Percentiles rank a stretch among this genome's conserved stretches.
phyloP scores from a whole-genome alignment of 2,888 invertebrate species.

The Drosophila siamana region DNA sequence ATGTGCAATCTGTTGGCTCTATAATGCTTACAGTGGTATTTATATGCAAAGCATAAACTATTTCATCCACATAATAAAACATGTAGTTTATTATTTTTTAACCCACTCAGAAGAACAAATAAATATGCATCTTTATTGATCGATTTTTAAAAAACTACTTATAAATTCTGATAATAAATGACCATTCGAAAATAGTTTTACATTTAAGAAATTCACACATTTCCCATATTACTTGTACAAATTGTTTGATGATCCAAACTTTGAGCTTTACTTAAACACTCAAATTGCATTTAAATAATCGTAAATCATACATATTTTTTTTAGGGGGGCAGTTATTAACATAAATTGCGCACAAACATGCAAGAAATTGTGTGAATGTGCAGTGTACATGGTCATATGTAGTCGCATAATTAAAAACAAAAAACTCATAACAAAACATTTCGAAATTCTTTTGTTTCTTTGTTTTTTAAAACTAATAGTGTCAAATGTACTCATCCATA shows the following conservation, averaged over 20 bases:
- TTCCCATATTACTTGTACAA: constrained; percentile 48
- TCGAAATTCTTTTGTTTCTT: constrained; percentile 43
- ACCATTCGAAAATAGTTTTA: constrained; percentile 50
- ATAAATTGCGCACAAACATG: constrained; percentile 38
- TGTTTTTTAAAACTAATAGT: constrained; percentile 66
- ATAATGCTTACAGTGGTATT: background rate
- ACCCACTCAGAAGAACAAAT: constrained; percentile 84
- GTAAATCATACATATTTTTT: constrained; percentile 49
- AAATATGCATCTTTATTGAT: constrained; percentile 77
- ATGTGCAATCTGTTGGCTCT: constrained; percentile 18
- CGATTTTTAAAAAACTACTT: constrained; percentile 71
- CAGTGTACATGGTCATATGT: constrained; percentile 19
- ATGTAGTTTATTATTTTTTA: constrained; percentile 46
- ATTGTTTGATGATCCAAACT: constrained; percentile 56
- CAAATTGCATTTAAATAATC: constrained; percentile 61
- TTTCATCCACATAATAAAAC: background rate
- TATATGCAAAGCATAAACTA: too few relatives aligned
- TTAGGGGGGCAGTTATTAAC: constrained; percentile 60
- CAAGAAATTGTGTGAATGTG: constrained; percentile 31
- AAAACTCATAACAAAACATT: constrained; percentile 57
- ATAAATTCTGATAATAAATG: constrained; percentile 65
- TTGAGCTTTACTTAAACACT: constrained; percentile 65
- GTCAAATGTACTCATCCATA: constrained; percentile 61
- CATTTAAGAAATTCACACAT: constrained; percentile 42
- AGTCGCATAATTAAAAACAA: constrained; percentile 33